Conservation (phyloP, 2,113 vertebrate species). For the Ptilonorhynchus violaceus region DNA sequence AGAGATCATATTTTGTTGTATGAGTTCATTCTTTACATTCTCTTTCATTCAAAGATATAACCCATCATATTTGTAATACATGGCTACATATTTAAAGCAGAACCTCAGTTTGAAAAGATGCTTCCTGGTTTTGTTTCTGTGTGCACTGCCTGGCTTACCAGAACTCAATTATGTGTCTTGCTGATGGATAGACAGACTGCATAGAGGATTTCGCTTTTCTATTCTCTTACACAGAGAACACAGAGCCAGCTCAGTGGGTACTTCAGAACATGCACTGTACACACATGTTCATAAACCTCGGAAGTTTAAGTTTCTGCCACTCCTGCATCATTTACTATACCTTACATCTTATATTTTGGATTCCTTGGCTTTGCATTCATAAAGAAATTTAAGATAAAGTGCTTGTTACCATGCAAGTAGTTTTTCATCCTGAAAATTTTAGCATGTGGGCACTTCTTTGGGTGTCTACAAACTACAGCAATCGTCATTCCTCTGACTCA, state of each 20-base stretch:
- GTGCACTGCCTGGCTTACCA: background rate
- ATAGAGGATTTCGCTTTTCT: background rate
- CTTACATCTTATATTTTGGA: background rate
- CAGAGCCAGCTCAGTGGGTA: background rate
- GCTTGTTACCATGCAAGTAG: background rate
- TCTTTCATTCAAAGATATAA: background rate
- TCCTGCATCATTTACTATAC: background rate
- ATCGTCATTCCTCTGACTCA: background rate
- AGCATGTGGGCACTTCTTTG: background rate
- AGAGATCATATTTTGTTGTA: background rate
- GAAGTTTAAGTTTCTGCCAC: background rate
- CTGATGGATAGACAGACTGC: background rate
- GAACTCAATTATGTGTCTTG: background rate
- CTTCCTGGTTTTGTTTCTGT: background rate
- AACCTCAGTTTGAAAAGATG: background rate
- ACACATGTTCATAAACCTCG: background rate
- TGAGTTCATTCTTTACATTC: background rate
- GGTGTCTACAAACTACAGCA: background rate
- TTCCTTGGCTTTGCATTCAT: background rate
- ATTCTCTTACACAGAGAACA: background rate
- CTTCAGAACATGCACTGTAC: background rate
- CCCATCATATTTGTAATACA: background rate
- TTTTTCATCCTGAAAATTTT: background rate
- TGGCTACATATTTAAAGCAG: background rate
- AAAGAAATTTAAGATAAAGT: background rate